Evolutionary conservation across 2,113 vertebrate species (phyloP), one percentile per base, ranked within the genome.

Genomic region (Isichthys henryi): DNA sequence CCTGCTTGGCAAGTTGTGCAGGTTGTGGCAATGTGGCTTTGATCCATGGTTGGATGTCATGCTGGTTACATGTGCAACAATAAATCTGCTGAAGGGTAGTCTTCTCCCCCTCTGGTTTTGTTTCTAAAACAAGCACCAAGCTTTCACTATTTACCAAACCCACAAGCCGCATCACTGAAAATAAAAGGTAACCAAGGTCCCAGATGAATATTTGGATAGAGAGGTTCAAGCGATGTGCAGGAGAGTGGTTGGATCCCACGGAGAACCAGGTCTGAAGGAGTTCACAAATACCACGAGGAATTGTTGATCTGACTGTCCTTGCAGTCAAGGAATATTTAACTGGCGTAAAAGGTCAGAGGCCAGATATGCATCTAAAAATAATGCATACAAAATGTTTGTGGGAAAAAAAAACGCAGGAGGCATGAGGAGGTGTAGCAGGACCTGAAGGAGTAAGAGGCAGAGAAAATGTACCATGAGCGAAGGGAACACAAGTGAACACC

Each of bases 41-140:
- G 35, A 80, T 80, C 35, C 74, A 80, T 43, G 74, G 74, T 80
- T 80, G 74, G 74, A 80, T 80, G 35, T 80, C 74, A 80, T 80
- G 74, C 74, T 43, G 74, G 74, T 80, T 39, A 80, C 74, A 80
- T 77, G 70, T 77, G 70, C 70, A 77, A 39, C 31, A 77, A 39
- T 77, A 77, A 17, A 77, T 77, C 70, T 39, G 35, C 70, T 77
- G 70, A 77, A 77, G 74, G 31, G 35, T 39, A 77, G 15, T 77
- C 70, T 77, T 80, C 74, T 80, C 74, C 17, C 31, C 31, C 17
- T 80, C 74, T 27, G 35, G 35, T 80, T 70, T 39, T 80, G 74
- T 80, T 80, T 80, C 74, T 80, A 80, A 80, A 80, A 80, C 74
- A 80, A 80, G 74, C 31, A 39, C 6, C 74, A 43, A 17, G 74